Evolutionary conservation across 1,140 invertebrate species (phyloP), one percentile per base, ranked within the genome.

Genomic region (Halictus rubicundus): DNA sequence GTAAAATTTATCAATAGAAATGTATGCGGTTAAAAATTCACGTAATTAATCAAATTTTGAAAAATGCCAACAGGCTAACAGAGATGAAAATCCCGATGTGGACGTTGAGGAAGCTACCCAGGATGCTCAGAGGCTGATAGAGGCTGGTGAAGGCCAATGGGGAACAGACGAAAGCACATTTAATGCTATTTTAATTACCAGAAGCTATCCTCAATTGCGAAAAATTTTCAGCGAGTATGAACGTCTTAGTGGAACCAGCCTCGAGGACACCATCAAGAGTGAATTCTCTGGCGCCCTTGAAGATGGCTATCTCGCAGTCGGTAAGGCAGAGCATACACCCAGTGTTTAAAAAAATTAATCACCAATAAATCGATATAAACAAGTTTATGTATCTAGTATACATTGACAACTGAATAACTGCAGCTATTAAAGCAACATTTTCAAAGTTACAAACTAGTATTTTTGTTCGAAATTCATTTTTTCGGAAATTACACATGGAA

Each of bases 221-320:
- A 93, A 91, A 93, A 96, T 98, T 81, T 98, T 99, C 88, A 92
- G 95, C 10, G 96, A 97, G 89, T 97, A 96, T 88, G 96, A 97
- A 91, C 94, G 94, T 69, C 84, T 97, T 12, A 93, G 96, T 46
- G 97, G 97, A 39, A 95, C 96, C 83, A 95, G 96, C 74, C 96
- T 99, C 85, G 97, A 98, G 88, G 94, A 96, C n/a, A 95, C 97
- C 6, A 97, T 99, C 88, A 96, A 97, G 89, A 94, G 95, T 69
- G 98, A 99, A 94, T 97, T 98, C 90, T 97, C 96, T 79, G 98
- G 98, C 78, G 95, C 96, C 87, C 92, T 98, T 12, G 95, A 97
- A 92, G 95, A 96, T 88, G 97, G 97, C 57, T 96, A 98, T 89
- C 93, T 98, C 65, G 96, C 97, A 84, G 96, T 98, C 87, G 96